Percentiles rank a stretch among this genome's conserved stretches.
Conservation (phyloP, 2,797 vertebrate species). For the Rhincodon typus region DNA sequence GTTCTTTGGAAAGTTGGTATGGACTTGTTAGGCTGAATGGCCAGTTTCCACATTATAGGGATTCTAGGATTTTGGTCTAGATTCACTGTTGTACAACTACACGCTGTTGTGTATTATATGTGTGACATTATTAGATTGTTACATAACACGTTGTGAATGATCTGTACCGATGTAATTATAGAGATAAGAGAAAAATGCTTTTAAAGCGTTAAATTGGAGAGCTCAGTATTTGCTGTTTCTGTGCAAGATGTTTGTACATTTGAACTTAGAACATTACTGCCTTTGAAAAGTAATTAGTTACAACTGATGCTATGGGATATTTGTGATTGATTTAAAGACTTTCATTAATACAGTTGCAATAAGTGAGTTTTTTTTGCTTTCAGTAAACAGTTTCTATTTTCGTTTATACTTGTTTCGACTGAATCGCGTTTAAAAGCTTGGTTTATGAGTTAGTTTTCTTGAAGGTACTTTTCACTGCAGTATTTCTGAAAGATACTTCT, state of each 20-base stretch:
- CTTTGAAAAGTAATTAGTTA: background rate
- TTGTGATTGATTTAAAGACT: background rate
- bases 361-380: background rate
- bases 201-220: background rate
- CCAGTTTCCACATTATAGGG: too few species aligned
- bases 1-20: too few species aligned
- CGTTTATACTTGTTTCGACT: background rate
- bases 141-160: background rate
- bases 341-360: background rate
- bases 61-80: background rate
- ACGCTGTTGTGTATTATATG: background rate
- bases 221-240: background rate
- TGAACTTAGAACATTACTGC: background rate
- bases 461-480: background rate
- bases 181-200: background rate
- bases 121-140: background rate
- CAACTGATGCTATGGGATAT: background rate
- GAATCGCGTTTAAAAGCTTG: background rate
- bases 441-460: background rate
- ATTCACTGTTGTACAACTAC: background rate
- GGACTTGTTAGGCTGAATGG: too few species aligned
- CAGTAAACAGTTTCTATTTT: background rate
- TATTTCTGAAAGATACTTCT: background rate
- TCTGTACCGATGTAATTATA: background rate
- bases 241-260: background rate